phyloP scores from a whole-genome alignment of 2,888 invertebrate genomes.

The Herminia tarsipennalis region DNA sequence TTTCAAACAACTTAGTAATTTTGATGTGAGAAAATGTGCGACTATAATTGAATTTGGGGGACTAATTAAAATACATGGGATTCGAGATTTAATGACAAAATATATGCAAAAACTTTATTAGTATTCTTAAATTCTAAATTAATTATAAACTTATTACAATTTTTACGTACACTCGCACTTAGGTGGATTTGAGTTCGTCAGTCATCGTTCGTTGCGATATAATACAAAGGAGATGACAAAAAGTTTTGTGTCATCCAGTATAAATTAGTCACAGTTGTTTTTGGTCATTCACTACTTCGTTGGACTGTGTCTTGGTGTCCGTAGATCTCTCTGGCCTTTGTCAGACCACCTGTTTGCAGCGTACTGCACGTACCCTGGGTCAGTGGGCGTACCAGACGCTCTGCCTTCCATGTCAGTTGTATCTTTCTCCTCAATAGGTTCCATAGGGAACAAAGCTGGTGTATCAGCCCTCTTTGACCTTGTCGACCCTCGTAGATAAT shows the following conservation, averaged over 20 bases:
- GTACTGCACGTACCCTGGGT: constrained; percentile 91
- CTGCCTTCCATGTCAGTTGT: constrained; percentile 68
- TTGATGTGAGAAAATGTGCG: constrained; percentile 54
- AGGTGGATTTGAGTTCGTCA: constrained; percentile 52
- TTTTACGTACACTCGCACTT: constrained; percentile 48
- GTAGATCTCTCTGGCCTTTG: constrained; percentile 67
- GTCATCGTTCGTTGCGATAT: constrained; percentile 47
- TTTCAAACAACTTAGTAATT: constrained; percentile 51
- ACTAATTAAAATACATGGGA: constrained; percentile 54
- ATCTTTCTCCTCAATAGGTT: constrained; percentile 80
- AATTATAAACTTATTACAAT: constrained; percentile 43
- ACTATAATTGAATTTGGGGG: constrained; percentile 49
- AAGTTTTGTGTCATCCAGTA: constrained; percentile 30
- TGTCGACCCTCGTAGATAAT: constrained; percentile 72
- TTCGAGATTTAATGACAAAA: constrained; percentile 40
- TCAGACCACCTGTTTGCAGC: constrained; percentile 89
- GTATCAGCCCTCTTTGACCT: constrained; percentile 69
- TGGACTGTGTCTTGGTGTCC: constrained; percentile 86
- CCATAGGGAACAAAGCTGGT: constrained; percentile 81
- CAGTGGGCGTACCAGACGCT: constrained; percentile 88
- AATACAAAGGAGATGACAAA: constrained; percentile 36
- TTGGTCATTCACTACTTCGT: constrained; percentile 53
- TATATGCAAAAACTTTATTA: constrained; percentile 58
- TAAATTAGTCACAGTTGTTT: constrained; percentile 32
- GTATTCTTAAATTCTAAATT: constrained; percentile 47